A percentile compares a stretch with the other conserved stretches of the same genome.
Evolutionary conservation across 1,140 invertebrate species (phyloP).

Genomic region (Microplitis demolitor): DNA sequence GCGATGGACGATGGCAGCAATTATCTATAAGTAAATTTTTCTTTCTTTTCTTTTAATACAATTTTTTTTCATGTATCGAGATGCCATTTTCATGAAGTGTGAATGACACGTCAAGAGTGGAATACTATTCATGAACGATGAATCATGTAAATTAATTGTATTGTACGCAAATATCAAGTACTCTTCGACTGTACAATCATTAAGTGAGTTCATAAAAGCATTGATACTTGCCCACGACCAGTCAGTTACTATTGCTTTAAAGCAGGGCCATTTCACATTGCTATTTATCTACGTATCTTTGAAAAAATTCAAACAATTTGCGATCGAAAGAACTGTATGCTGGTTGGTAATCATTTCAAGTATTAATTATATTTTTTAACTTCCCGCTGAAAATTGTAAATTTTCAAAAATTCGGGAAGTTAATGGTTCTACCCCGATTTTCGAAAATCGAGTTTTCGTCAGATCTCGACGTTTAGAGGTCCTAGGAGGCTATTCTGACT

Average conservation of each 20-base stretch:
- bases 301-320: slow-evolving; percentile 13
- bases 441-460: no score
- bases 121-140: not conserved
- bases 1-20: not conserved
- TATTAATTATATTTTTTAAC: not conserved
- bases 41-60: not conserved
- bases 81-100: not conserved
- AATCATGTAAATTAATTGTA: not conserved
- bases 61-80: not conserved
- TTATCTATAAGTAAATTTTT: not conserved
- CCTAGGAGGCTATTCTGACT: no score
- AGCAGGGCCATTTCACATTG: not conserved
- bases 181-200: not conserved
- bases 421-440: no score
- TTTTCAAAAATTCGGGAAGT: no score
- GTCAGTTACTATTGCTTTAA: slow-evolving; percentile 5
- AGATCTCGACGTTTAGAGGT: no score
- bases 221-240: slow-evolving; percentile 21
- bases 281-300: not conserved
- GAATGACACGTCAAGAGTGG: not conserved
- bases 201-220: slow-evolving; percentile 1
- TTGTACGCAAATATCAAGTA: not conserved
- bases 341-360: slow-evolving; percentile 21
- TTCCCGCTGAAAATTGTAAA: no score
- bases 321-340: slow-evolving; percentile 1